These are phyloP conservation scores for Coracopsis vasa DNA, from an alignment of 2,113 vertebrate genomes.

Conservation along the genomic window DNA sequence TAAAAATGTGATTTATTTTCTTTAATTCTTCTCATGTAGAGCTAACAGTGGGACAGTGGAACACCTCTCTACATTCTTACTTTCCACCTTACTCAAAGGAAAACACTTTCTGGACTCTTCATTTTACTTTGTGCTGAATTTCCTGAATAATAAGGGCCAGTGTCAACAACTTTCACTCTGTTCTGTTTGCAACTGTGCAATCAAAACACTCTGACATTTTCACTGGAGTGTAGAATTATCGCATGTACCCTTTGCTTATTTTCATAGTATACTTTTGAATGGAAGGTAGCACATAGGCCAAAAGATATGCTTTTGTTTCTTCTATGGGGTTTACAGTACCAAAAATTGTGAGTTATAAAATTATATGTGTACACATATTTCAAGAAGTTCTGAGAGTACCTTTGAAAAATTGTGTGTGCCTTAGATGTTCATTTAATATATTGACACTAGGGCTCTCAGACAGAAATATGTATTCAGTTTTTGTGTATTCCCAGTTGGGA, in stretches of 20 bases:
- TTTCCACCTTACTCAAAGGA: not conserved
- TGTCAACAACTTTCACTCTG: not conserved
- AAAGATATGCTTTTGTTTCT: not conserved
- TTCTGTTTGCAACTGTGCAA: not conserved
- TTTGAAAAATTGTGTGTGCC: not conserved
- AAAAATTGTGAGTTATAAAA: not conserved
- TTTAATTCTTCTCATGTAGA: not conserved
- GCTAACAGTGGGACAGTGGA: not conserved
- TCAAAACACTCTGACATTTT: not conserved
- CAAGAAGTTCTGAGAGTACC: not conserved
- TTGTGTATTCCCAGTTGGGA: not conserved
- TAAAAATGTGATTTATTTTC: not conserved
- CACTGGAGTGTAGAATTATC: not conserved
- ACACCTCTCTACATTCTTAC: not conserved
- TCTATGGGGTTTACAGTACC: not conserved
- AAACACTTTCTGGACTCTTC: not conserved
- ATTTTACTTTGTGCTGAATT: not conserved
- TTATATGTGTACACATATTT: not conserved
- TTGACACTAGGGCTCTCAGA: not conserved
- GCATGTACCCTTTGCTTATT: not conserved
- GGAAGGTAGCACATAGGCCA: not conserved
- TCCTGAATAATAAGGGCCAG: not conserved
- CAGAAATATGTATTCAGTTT: not conserved
- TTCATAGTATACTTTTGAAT: not conserved
- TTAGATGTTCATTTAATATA: not conserved